Conservation (phyloP, 1,140 invertebrate species). For the Patella vulgata region DNA sequence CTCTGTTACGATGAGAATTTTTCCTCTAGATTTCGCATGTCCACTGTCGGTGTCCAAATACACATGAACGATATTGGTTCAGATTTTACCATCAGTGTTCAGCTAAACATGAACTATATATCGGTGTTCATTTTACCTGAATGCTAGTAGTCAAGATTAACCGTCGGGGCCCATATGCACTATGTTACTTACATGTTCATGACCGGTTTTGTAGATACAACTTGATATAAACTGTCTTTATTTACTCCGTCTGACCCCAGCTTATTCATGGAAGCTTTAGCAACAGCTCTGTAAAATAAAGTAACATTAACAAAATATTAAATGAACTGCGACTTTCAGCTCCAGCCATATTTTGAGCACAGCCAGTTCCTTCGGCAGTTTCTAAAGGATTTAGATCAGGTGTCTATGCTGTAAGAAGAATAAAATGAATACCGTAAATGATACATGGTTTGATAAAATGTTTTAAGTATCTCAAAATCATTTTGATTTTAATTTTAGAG, state of each 20-base stretch:
- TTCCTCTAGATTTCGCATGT: background rate
- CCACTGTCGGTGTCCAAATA: background rate
- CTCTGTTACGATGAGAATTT: too few species aligned
- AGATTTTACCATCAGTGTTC: background rate
- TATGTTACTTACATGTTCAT: constrained; percentile 49
- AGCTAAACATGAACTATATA: background rate
- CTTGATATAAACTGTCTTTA: constrained; percentile 36
- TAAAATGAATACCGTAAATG: background rate
- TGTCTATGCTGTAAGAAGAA: too few species aligned
- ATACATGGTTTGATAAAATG: background rate
- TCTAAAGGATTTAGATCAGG: background rate
- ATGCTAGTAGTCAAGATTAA: background rate
- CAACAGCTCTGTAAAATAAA: constrained; percentile 41
- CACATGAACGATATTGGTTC: background rate
- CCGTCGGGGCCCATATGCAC: too few species aligned
- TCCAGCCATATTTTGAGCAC: background rate
- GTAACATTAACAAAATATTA: too few species aligned
- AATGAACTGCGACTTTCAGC: background rate
- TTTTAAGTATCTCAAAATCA: too few species aligned
- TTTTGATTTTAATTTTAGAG: too few species aligned
- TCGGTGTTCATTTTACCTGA: background rate
- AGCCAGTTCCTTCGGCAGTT: background rate
- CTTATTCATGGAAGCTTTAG: constrained; percentile 47
- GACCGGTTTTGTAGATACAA: constrained; percentile 50
- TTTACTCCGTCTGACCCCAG: constrained; percentile 47